Base-by-base conservation (phyloP, 2,797 vertebrate species). In the Myripristis murdjan region DNA sequence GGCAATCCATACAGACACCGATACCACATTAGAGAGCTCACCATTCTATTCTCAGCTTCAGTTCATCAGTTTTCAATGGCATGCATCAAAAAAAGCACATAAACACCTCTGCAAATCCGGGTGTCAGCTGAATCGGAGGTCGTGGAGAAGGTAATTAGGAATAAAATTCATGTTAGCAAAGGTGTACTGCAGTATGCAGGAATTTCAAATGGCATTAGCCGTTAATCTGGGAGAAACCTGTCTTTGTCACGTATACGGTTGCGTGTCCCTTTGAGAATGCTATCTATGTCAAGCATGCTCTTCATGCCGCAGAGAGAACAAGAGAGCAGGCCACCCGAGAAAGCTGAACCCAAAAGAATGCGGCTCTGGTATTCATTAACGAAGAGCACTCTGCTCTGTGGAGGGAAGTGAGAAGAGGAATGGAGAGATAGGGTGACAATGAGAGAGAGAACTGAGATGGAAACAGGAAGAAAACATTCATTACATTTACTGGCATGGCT, bases 261-360 rank as follows among this genome's bases (percentile, higher is more conserved):
- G 85, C 88, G 48, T 73, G 83, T 85, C 83, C 62, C 70, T 39
- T n/a, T 35, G 89, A 87, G 92, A 94, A 94, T 93, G 89, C 67
- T 81, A 91, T 88, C 86, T 89, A 93, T 88, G 89, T 85, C 61
- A 78, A 84, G 78, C 78, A 88, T 46, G 88, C 83, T 83, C 82
- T 79, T 82, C 77, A 74, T 58, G 70, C 81, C 77, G 70, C 83
- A 68, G 81, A 18, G 87, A 88, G 86, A 93, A 90, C 91, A 91
- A 89, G 89, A 87, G 81, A 90, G 72, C 79, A 72, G 76, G 91
- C 85, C 84, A 91, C 74, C 82, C 79, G 84, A 93, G 91, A 92
- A 93, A 90, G 84, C 60, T 91, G 90, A 91, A 88, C 82, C 83
- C 79, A 59, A 68, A 93, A 92, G 91, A 92, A 92, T 93, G 86